A percentile compares a stretch with the other conserved stretches of the same genome.
These are phyloP conservation scores for Ophioderma brevispina DNA, from an alignment of 35 echinoderm and acorn worm species.

Conservation along the genomic window DNA sequence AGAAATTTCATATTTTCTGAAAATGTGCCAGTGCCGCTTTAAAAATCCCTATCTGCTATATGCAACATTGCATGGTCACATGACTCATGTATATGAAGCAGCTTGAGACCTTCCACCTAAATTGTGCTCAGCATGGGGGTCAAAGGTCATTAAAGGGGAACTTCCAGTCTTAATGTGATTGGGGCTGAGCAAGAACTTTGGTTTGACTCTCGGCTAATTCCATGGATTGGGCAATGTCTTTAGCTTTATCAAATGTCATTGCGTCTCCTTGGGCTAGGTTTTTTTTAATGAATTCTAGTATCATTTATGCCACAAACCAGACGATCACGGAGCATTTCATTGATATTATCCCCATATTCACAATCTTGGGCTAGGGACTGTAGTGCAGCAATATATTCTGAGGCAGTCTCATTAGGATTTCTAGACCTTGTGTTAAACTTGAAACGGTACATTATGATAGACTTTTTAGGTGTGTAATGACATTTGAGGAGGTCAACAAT, in stretches of 20 bases:
- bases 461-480: conserved; percentile 64
- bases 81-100: too few species aligned
- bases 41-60: too few species aligned
- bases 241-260: not conserved
- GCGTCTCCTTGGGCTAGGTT: conserved; percentile 14
- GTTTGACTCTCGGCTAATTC: conserved; percentile 8
- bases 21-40: too few species aligned
- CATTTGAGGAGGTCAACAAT: conserved; percentile 29
- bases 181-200: too few species aligned
- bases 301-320: conserved; percentile 71
- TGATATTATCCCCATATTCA: conserved; percentile 48
- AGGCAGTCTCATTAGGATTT: conserved; percentile 18
- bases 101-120: too few species aligned
- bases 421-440: conserved; percentile 62
- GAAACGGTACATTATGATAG: conserved; percentile 54
- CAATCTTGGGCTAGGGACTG: conserved; percentile 38
- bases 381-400: conserved; percentile 40
- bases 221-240: conserved; percentile 24
- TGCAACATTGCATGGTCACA: too few species aligned
- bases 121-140: too few species aligned
- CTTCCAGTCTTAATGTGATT: too few species aligned
- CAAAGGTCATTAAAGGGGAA: too few species aligned
- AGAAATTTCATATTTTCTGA: too few species aligned
- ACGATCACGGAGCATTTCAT: conserved; percentile 50
- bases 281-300: conserved; percentile 46